Evolutionary conservation across 2,113 vertebrate species (phyloP).

Genomic region (Gobiocypris rarus): DNA sequence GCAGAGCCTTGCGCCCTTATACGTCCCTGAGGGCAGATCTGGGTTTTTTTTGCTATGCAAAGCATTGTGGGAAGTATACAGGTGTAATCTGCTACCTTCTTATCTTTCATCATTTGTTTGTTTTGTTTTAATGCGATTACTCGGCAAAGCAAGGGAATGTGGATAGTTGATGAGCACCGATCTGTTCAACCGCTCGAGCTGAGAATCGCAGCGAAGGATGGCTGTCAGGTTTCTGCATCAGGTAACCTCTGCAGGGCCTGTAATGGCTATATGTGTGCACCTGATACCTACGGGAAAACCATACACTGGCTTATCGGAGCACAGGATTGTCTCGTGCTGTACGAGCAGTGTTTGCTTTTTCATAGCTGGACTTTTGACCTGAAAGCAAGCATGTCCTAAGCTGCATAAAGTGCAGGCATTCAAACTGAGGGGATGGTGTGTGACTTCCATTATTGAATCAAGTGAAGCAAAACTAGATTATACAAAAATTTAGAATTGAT

Average conservation of each 20-base stretch:
- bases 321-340: not conserved
- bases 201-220: slow-evolving; percentile 37
- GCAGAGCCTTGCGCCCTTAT: slow-evolving; percentile 38
- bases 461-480: slow-evolving; percentile 25
- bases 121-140: slow-evolving; percentile 6
- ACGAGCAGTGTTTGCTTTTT: not conserved
- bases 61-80: slow-evolving; percentile 49
- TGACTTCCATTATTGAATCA: slow-evolving; percentile 31
- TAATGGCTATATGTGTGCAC: slow-evolving; percentile 30
- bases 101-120: not conserved
- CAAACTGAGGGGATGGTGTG: not conserved
- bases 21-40: slow-evolving; percentile 27
- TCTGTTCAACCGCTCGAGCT: not conserved
- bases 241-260: slow-evolving; percentile 36
- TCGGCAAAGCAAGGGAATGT: slow-evolving; percentile 9
- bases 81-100: slow-evolving; percentile 31
- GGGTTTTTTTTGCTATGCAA: slow-evolving; percentile 37
- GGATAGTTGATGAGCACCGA: not conserved
- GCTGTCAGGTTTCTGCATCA: slow-evolving; percentile 49
- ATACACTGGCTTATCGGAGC: not conserved
- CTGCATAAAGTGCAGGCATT: not conserved
- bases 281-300: slow-evolving; percentile 21
- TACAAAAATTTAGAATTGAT: slow-evolving; percentile 2
- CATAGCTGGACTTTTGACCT: slow-evolving; percentile 38
- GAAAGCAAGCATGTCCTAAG: not conserved